Percentiles rank a stretch among this genome's conserved stretches.
phyloP scores from a whole-genome alignment of 2,797 vertebrate genomes.

The Mus caroli region DNA sequence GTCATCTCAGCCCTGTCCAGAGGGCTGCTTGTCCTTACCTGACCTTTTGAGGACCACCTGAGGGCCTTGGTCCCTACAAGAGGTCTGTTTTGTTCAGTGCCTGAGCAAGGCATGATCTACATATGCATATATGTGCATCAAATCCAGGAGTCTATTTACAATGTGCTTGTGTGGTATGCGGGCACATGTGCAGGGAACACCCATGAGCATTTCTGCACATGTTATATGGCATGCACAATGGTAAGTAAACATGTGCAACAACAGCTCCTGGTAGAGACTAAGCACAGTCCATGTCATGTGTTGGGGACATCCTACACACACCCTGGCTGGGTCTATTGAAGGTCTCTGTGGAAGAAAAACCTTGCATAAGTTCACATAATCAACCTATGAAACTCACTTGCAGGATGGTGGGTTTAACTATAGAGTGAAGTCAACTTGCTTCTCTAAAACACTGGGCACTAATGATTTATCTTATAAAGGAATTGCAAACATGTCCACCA shows the following conservation, averaged over 20 bases:
- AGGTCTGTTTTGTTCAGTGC: neutral
- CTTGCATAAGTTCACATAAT: too few species aligned
- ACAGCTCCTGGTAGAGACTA: neutral
- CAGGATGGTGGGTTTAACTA: neutral
- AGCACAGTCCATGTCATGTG: too few species aligned
- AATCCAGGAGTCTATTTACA: neutral
- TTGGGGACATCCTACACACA: too few species aligned
- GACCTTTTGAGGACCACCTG: neutral
- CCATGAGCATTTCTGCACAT: too few species aligned
- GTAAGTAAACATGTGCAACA: neutral
- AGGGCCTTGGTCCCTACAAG: neutral
- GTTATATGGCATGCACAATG: neutral
- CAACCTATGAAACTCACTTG: neutral
- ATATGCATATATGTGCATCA: neutral
- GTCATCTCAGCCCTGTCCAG: too few species aligned
- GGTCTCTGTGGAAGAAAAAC: neutral
- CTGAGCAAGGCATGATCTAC: neutral
- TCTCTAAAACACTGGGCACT: neutral
- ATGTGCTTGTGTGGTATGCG: neutral
- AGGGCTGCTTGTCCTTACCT: neutral
- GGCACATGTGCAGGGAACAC: neutral
- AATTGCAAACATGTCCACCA: neutral
- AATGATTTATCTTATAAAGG: neutral
- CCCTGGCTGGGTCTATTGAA: neutral
- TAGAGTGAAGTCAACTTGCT: neutral